These are phyloP conservation scores for Globodera rostochiensis DNA, from an alignment of 1,140 invertebrate genomes.

Conservation along the genomic window DNA sequence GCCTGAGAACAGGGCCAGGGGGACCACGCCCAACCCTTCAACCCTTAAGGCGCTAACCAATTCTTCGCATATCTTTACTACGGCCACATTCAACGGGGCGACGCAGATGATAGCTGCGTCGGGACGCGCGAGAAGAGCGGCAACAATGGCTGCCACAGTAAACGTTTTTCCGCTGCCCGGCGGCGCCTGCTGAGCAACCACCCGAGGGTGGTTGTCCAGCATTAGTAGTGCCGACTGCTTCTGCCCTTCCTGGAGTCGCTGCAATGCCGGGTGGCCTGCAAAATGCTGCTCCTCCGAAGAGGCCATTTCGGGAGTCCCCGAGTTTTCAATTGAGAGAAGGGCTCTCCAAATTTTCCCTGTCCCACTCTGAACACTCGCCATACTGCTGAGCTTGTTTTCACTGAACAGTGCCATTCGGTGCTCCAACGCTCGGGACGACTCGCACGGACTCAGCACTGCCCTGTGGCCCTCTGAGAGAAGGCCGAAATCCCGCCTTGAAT, in stretches of 20 bases:
- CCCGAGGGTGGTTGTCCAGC: not conserved
- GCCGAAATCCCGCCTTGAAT: too few relatives aligned
- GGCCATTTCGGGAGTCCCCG: too few relatives aligned
- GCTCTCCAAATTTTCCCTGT: too few relatives aligned
- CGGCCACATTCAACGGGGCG: slow-evolving; percentile 2
- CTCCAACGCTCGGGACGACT: too few relatives aligned
- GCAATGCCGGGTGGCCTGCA: not conserved
- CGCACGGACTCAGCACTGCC: too few relatives aligned
- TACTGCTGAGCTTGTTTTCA: too few relatives aligned
- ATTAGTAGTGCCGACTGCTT: not conserved
- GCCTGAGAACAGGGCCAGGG: slow-evolving; percentile 4
- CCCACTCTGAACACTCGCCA: too few relatives aligned
- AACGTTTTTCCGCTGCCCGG: slow-evolving; percentile 8
- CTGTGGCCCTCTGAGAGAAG: too few relatives aligned
- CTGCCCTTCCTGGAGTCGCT: not conserved
- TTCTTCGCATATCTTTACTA: not conserved
- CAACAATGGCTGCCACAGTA: slow-evolving; percentile 10
- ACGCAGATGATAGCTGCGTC: not conserved
- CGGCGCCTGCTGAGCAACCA: not conserved
- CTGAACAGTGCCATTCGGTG: too few relatives aligned
- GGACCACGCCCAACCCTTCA: not conserved
- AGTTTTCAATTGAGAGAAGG: too few relatives aligned
- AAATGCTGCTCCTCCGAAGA: too few relatives aligned
- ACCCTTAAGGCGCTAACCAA: not conserved
- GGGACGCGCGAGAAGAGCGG: not conserved